Evolutionary conservation across 1,140 invertebrate species (phyloP).

Genomic region (Pogonognathellus flavescens): DNA sequence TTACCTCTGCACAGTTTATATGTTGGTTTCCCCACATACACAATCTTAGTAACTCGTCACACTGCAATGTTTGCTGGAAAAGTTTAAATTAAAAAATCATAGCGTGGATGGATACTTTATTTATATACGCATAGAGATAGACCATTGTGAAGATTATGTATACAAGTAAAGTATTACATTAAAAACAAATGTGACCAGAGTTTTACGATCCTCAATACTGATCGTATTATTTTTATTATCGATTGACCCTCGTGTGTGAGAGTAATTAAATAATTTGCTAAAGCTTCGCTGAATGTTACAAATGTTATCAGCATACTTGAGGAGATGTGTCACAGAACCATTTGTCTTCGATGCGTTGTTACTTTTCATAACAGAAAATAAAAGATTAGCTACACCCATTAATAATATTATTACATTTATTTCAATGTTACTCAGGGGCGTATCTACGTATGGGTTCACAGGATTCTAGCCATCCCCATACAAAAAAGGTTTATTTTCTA

Average conservation of each 20-base stretch:
- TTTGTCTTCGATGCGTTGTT: no score
- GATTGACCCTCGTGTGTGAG: background rate
- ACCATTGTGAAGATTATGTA: no score
- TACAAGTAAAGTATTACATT: no score
- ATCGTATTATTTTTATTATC: background rate
- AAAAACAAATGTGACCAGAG: background rate
- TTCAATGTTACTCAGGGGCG: no score
- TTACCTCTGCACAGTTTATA: background rate
- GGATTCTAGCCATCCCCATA: no score
- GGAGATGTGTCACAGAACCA: background rate
- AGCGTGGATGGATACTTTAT: no score
- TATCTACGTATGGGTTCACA: no score
- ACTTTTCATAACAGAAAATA: no score
- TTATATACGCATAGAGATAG: no score
- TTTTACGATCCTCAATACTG: background rate
- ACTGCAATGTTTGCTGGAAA: background rate
- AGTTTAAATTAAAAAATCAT: background rate
- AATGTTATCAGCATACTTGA: conserved; percentile 19
- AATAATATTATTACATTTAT: no score
- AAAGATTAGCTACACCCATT: no score
- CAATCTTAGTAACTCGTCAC: background rate
- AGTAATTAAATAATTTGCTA: background rate
- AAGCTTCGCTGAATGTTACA: conserved; percentile 17
- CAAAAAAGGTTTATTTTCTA: no score
- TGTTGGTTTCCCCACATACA: background rate